Evolutionary conservation across 2,888 invertebrate species (phyloP).

Genomic region (Sylvicola cinctus): DNA sequence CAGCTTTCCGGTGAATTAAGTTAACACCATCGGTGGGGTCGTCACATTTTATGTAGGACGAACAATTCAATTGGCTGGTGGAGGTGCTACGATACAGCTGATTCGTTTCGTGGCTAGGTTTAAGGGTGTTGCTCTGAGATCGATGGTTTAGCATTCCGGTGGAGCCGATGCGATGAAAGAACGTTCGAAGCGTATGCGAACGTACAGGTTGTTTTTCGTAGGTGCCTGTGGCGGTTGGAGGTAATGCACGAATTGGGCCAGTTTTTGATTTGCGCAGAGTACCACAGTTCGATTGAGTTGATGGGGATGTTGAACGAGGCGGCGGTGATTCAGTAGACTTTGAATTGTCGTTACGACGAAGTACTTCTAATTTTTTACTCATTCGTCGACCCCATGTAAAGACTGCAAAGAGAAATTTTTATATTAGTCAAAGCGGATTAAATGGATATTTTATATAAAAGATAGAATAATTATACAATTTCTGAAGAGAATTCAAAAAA

Average conservation of each 20-base stretch:
- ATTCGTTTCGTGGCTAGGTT: background rate
- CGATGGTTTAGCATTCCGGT: slow-evolving; percentile 47
- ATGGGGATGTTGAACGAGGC: slow-evolving; percentile 11
- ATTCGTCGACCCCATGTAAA: slow-evolving; percentile 59
- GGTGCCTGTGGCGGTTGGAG: background rate
- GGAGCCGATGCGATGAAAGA: slow-evolving; percentile 55
- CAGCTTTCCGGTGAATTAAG: slow-evolving; percentile 13
- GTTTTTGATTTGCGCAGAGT: background rate
- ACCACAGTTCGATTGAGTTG: slow-evolving; percentile 7
- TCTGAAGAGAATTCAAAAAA: background rate
- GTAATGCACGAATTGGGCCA: too few species aligned
- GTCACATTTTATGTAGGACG: slow-evolving; percentile 49
- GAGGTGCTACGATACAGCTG: slow-evolving; percentile 51
- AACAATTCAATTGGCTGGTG: slow-evolving; percentile 44
- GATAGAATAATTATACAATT: background rate
- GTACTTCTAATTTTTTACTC: slow-evolving; percentile 55
- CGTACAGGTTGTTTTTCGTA: background rate
- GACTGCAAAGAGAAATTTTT: slow-evolving; percentile 31
- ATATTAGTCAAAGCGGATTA: too few species aligned
- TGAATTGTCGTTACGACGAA: slow-evolving; percentile 43
- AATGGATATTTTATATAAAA: too few species aligned
- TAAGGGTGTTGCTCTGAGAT: slow-evolving; percentile 15
- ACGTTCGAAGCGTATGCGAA: slow-evolving; percentile 42
- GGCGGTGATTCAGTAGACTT: slow-evolving; percentile 19
- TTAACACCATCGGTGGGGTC: slow-evolving; percentile 57